Base-by-base conservation (phyloP, 2,797 vertebrate species). In the Acanthornis magna region DNA sequence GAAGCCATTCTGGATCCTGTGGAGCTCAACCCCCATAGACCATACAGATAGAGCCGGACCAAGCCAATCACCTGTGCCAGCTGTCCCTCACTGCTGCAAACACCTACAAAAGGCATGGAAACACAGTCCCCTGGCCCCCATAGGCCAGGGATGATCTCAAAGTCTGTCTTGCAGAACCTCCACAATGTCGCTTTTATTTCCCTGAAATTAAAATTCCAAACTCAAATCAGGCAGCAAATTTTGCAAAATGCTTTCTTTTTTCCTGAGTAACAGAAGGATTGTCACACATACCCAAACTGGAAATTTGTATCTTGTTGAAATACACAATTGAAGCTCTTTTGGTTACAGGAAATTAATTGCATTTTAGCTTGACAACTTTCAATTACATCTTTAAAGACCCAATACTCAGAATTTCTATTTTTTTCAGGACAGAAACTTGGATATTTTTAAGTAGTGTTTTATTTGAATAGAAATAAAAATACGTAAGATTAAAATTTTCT, bases 121-220 rank as follows among this genome's bases (percentile, higher is more conserved):
- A 63, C 3, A 1, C 17, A 48, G 16, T 9, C 16, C 29, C 1
- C 3, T 29, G 11, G 22, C 11, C 48, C 18, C 22, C 6, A 57
- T 73, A 67, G 17, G 13, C 8, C 23, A 57, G 40, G 25, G 45
- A 23, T n/a, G 34, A 77, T 21, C 42, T 71, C 50, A 63, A 85
- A 92, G 53, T 10, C 48, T 63, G 16, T 38, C 38, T 68, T 57
- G 17, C 10, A 1, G 1, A 73, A 71, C 9, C 7, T 61, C 47
- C 38, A 23, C 20, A 60, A 16, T 0, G 0, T 1, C 2, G 22
- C 4, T 51, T 58, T 70, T 85, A 47, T 40, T 62, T 42, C 16
- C 13, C 68, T 45, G 20, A 74, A 63, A 16, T 45, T 72, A 78
- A 68, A 87, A 87, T 75, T 54, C 21, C 25, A 53, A 43, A 27